Base-by-base conservation (phyloP, 2,888 invertebrate genomes). In the Xylota sylvarum region DNA sequence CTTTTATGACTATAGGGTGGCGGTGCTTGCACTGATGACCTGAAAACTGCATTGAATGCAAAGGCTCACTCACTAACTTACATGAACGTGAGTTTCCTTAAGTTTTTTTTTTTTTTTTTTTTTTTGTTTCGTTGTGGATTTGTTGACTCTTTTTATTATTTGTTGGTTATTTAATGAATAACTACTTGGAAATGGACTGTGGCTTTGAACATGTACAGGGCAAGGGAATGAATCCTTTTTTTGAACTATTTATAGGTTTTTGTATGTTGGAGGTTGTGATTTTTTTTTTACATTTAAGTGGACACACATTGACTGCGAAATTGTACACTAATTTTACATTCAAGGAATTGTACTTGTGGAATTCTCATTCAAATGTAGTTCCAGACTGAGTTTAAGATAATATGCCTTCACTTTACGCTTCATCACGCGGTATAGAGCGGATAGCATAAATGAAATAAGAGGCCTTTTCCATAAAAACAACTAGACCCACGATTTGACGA, bases 161-260 rank as follows among this genome's bases (percentile, higher is more conserved):
- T 84, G 55, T 50, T 64, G 74, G 69, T 58, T 64, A 32, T 74
- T 80, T 80, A 80, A 84, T 84, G 84, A 80, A 76, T 52, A 85
- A 85, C 43, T 76, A 70, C 84, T 85, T 64, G 80, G 80, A 80
- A 70, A 67, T 81, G 65, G 65, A 74, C 64, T 64, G 14, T 40
- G 37, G 46, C 69, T 46, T 9, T 60, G 67, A 14, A 23, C 40
- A 10, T 2, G 3, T 17, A 14, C 23, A 19, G 6, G 6, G 30
- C 27, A 32, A 27, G 2, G 48, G 14, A 19, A 5, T 23, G 40
- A 52, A 43, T 48, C 69, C 56, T 32, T 50, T 17, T 37, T 73
- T 60, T 30, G 2, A 19, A 27, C 50, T 69, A 69, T 69, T 62
- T 70, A 62, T 46, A 70, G 69, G 37, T 23, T 32, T 23, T 30